These are phyloP conservation scores for Parapsyche elsis DNA, from an alignment of 1,140 invertebrate genomes.

Conservation along the genomic window DNA sequence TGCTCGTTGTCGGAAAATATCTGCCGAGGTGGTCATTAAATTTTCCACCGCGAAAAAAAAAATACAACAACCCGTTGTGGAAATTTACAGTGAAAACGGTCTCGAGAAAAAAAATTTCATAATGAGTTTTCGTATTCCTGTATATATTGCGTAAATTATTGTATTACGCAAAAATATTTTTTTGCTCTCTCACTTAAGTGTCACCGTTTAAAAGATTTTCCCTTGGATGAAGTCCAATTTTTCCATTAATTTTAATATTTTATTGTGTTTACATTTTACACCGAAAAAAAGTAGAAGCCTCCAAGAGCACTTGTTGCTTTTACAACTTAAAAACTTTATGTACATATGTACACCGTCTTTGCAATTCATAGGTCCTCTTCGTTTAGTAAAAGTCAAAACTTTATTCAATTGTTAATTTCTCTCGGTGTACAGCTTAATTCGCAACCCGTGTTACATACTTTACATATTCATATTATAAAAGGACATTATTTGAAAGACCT, in stretches of 20 bases:
- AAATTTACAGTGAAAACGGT: background rate
- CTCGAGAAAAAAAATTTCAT: background rate
- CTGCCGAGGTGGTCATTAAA: slow-evolving; percentile 1
- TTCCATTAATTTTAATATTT: background rate
- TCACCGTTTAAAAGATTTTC: slow-evolving; percentile 15
- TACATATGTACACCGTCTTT: too few species aligned
- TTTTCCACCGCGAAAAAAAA: background rate
- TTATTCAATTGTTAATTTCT: too few species aligned
- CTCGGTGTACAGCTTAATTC: too few species aligned
- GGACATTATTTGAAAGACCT: too few species aligned
- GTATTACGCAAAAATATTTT: background rate
- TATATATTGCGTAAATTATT: background rate
- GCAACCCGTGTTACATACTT: too few species aligned
- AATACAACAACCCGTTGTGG: background rate
- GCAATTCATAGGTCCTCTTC: too few species aligned
- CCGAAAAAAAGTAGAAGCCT: too few species aligned
- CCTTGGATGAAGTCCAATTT: slow-evolving; percentile 23
- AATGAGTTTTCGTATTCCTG: background rate
- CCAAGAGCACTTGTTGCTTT: too few species aligned
- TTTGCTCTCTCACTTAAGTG: background rate
- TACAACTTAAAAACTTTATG: too few species aligned
- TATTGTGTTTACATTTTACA: too few species aligned
- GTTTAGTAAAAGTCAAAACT: too few species aligned
- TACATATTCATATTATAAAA: too few species aligned
- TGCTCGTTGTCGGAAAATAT: background rate